Conservation (phyloP, 2,113 vertebrate species). For the Dipodomys merriami region DNA sequence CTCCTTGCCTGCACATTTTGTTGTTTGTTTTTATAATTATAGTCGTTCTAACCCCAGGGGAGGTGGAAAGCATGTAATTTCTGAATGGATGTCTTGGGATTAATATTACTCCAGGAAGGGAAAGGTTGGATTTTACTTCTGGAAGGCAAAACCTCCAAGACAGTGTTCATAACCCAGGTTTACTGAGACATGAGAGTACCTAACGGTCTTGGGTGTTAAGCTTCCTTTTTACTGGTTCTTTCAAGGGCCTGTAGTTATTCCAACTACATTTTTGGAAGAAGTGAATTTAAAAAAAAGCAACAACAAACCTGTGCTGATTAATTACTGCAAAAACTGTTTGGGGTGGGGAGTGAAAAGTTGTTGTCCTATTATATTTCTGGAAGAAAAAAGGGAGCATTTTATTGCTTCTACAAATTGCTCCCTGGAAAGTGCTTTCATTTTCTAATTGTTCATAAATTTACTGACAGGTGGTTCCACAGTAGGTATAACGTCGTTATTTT, state of each 20-base stretch:
- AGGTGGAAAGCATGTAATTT: not conserved
- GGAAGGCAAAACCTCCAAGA: not conserved
- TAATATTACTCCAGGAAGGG: not conserved
- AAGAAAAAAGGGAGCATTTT: slow-evolving; percentile 82
- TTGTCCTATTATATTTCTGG: slow-evolving; percentile 82
- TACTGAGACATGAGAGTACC: not conserved
- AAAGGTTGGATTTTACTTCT: slow-evolving; percentile 23
- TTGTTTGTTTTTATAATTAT: no score
- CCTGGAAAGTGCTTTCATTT: slow-evolving; percentile 87
- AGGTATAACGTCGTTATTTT: slow-evolving; percentile 83
- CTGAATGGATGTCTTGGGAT: not conserved
- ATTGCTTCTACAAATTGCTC: slow-evolving; percentile 84
- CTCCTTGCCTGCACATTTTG: no score
- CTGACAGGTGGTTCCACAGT: slow-evolving; percentile 89
- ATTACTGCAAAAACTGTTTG: slow-evolving; percentile 77
- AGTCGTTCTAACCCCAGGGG: no score
- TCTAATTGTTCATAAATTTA: slow-evolving; percentile 91
- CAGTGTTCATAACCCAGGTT: not conserved
- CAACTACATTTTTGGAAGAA: not conserved
- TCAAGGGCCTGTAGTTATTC: not conserved
- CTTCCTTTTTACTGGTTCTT: not conserved
- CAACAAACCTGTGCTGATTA: slow-evolving; percentile 78
- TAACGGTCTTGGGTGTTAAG: not conserved
- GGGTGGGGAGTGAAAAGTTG: slow-evolving; percentile 73
- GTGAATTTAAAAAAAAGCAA: slow-evolving; percentile 28